Percentiles rank a stretch among this genome's conserved stretches.
phyloP scores from a whole-genome alignment of 2,888 invertebrate species.

The Thelaira solivaga region DNA sequence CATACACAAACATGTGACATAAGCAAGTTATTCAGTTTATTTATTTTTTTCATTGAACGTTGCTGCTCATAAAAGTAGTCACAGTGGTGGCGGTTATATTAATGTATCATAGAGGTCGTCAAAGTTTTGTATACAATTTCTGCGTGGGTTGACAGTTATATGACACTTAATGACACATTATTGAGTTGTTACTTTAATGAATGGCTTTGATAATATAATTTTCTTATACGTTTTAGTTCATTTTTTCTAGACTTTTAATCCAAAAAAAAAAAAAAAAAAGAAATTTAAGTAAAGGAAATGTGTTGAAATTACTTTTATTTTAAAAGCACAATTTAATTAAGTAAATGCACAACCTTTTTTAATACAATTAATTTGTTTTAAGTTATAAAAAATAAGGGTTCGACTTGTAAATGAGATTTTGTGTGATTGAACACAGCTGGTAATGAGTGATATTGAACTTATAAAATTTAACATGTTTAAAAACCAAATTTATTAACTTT shows the following conservation, averaged over 20 bases:
- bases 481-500: too few species aligned
- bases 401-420: too few species aligned
- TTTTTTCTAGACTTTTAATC: conserved; percentile 4
- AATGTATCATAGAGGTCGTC: conserved; percentile 59
- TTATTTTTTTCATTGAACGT: conserved; percentile 2
- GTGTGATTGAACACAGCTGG: too few species aligned
- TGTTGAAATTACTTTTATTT: conserved; percentile 4
- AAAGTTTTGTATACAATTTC: conserved; percentile 36
- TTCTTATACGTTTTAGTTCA: conserved; percentile 16
- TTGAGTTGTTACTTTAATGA: conserved; percentile 63
- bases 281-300: conserved; percentile 22
- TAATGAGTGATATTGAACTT: too few species aligned
- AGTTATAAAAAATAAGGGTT: too few species aligned
- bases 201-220: conserved; percentile 57
- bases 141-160: conserved; percentile 62
- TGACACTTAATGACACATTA: conserved; percentile 63
- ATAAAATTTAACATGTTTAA: too few species aligned
- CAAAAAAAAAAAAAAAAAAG: conserved; percentile 22
- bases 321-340: neutral
- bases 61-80: conserved; percentile 39
- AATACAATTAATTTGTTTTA: too few species aligned
- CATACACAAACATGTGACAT: conserved; percentile 50
- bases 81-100: conserved; percentile 33
- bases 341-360: neutral
- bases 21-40: conserved; percentile 48